Evolutionary conservation across 2,888 invertebrate genomes (phyloP), one percentile per base, ranked within the genome.

Genomic region (Trissolcus japonicus): DNA sequence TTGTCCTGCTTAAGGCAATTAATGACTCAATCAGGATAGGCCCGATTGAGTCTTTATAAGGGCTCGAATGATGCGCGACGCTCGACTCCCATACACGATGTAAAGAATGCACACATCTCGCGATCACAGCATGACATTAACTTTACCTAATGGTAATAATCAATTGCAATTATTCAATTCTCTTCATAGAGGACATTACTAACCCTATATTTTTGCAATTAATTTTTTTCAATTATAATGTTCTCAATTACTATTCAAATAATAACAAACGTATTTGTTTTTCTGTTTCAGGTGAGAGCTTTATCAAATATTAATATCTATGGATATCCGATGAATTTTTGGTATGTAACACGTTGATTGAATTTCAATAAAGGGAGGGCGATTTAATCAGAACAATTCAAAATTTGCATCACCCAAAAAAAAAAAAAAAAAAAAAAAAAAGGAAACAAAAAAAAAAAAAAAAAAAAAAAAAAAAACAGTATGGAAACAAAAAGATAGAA

Each of bases 1-100:
- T 85, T 83, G 84, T 84, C 83, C 84, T 83, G 81, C 83, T 86
- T 85, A 86, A 86, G 84, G 84, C 86, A 85, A 87, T 87, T 84
- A 83, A 82, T 82, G 81, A 83, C 84, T 85, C 83, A 83, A 83
- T 72, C 82, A 80, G 82, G 85, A 85, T 85, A 84, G 84, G 82
- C 80, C 81, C 80, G 78, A 80, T 78, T 79, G 68, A 87, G 83
- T 82, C 85, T 85, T 84, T 87, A 86, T 86, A 86, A 87, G 85
- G 86, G 84, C 81, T 80, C 75, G 81, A 81, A 85, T 85, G 84
- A 83, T 80, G 76, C 72, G 51, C 83, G n/a, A n/a, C 85, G 85
- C 84, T 82, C 82, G 85, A 87, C 87, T 86, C 84, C 29, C 35
- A 11, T 9, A 2, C 84, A 86, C 81, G 84, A 84, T 87, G 66